Conservation (phyloP, 2,797 vertebrate genomes). For the Phylloscopus collybita region DNA sequence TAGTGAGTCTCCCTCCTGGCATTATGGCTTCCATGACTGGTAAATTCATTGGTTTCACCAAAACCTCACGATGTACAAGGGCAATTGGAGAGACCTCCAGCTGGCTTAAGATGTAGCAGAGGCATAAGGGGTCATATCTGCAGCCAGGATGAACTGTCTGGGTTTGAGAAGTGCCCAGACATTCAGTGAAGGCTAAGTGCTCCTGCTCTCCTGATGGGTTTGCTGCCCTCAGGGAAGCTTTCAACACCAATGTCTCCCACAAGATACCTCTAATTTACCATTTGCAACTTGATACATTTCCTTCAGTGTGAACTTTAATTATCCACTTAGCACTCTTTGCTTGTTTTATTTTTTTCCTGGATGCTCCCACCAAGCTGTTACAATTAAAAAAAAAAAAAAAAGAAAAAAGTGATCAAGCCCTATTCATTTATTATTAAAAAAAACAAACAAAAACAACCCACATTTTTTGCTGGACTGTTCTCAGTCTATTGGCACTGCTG, state of each 20-base stretch:
- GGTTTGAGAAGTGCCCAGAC: background rate
- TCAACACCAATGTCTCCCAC: background rate
- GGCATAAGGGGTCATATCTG: background rate
- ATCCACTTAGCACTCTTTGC: conserved; percentile 18
- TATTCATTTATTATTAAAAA: background rate
- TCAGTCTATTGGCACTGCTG: background rate
- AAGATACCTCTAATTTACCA: background rate
- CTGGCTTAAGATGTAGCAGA: background rate
- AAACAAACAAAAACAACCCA: too few relatives aligned
- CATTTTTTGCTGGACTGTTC: conserved; percentile 14
- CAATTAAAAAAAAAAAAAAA: conserved; percentile 32
- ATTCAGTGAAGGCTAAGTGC: background rate
- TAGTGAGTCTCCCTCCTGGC: background rate
- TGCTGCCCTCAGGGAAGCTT: background rate
- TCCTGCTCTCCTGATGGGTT: background rate
- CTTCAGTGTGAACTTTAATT: conserved; percentile 18
- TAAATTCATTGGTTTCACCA: background rate
- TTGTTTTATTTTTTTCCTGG: conserved; percentile 18
- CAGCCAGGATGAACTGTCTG: background rate
- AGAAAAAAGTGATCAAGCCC: conserved; percentile 24
- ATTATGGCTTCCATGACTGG: background rate
- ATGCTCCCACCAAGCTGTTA: conserved; percentile 23
- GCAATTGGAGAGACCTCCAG: background rate
- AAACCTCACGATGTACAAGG: background rate
- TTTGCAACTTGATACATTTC: background rate